Evolutionary conservation across 2,797 vertebrate species (phyloP).

Genomic region (Holocentrus rufus): DNA sequence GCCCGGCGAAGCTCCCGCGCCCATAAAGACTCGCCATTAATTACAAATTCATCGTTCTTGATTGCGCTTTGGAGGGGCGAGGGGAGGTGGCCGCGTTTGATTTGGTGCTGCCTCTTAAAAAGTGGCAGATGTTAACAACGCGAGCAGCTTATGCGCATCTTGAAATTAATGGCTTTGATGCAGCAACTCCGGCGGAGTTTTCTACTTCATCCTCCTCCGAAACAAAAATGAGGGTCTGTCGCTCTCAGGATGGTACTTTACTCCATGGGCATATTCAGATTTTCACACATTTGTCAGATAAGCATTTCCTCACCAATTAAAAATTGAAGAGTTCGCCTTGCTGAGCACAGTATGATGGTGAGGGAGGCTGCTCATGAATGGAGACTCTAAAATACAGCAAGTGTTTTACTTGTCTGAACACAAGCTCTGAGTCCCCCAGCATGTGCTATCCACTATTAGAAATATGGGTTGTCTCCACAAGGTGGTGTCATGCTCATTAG

Average conservation of each 20-base stretch:
- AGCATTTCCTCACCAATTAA: conserved; percentile 55
- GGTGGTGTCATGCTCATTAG: conserved; percentile 82
- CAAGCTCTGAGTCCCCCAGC: conserved; percentile 9
- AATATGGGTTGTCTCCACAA: conserved; percentile 77
- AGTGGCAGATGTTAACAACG: conserved; percentile 22
- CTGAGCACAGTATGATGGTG: conserved; percentile 3
- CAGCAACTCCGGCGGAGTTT: conserved; percentile 9
- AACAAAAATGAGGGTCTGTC: background rate
- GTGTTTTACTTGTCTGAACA: conserved; percentile 6
- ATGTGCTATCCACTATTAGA: conserved; percentile 36
- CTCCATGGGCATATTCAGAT: conserved; percentile 21
- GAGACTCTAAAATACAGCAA: conserved; percentile 6
- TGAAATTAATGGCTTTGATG: conserved; percentile 50
- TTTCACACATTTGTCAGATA: conserved; percentile 48
- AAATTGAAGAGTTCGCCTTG: conserved; percentile 33
- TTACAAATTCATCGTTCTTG: conserved; percentile 63
- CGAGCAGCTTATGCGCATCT: conserved; percentile 31
- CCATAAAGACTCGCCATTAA: conserved; percentile 63
- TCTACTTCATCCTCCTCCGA: no score
- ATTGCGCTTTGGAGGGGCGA: conserved; percentile 46
- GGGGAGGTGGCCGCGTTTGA: conserved; percentile 4
- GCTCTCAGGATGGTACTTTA: conserved; percentile 22
- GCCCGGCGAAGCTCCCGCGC: conserved; percentile 38
- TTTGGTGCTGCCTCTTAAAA: conserved; percentile 43
- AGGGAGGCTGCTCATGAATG: conserved; percentile 18